These are phyloP conservation scores for Drosophila emarginata DNA, from an alignment of 2,888 invertebrate species.

Conservation along the genomic window DNA sequence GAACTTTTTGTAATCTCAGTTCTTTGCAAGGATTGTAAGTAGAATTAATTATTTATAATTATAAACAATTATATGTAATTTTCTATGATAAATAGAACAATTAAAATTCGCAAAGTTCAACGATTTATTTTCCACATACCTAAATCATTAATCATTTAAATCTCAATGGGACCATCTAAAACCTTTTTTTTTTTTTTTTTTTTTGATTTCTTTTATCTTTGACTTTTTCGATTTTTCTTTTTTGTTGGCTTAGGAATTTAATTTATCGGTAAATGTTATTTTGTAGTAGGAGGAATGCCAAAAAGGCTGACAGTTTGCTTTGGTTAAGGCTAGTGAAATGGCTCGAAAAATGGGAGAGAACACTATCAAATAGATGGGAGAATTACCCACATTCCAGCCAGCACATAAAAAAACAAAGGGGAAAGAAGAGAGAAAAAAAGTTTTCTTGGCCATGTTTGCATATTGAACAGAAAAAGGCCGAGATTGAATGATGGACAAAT, in stretches of 20 bases:
- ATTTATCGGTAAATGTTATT: constrained; percentile 61
- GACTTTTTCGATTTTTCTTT: constrained; percentile 15
- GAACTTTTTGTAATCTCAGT: constrained; percentile 83
- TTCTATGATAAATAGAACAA: too few species aligned
- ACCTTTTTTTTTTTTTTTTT: background rate
- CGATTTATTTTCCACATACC: too few species aligned
- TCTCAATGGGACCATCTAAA: background rate
- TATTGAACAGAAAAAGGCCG: constrained; percentile 6
- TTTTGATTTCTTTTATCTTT: constrained; percentile 4
- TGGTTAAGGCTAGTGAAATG: background rate
- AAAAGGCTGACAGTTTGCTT: constrained; percentile 31
- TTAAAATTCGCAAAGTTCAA: background rate
- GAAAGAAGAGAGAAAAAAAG: background rate
- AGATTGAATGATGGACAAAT: constrained; percentile 22
- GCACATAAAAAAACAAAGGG: background rate
- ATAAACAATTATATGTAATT: too few species aligned
- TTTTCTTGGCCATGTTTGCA: constrained; percentile 3
- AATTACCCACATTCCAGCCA: constrained; percentile 8
- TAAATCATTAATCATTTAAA: constrained; percentile 6
- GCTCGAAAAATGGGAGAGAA: background rate
- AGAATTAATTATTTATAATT: background rate
- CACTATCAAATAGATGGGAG: background rate
- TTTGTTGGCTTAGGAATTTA: constrained; percentile 53
- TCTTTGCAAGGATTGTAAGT: constrained; percentile 82
- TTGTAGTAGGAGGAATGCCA: constrained; percentile 18